Evolutionary conservation across 2,113 vertebrate genomes (phyloP), one percentile per base, ranked within the genome.

Genomic region (Athene noctua): DNA sequence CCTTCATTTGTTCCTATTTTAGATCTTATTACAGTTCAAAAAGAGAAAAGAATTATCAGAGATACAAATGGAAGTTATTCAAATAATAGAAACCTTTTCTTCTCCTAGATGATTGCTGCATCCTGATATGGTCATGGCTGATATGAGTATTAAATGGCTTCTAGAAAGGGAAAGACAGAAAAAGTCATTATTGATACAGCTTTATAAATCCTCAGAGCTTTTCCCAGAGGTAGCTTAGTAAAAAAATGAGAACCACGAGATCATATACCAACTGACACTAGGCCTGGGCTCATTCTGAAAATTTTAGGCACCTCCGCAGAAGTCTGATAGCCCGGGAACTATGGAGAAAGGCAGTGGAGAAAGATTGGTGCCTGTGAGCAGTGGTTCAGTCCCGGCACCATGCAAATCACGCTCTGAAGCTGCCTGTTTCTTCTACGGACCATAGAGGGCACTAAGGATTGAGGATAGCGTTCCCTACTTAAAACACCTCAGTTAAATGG

Each of bases 311-410:
- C 79, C 6, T 36, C n/a, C 30, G 66, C 15, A 10, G 13, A 66
- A 49, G 6, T 21, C 23, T 85, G 15, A 34, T 77, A 11, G 7
- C 25, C 7, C 1, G 2, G 27, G 7, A 51, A 9, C 27, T 7
- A 5, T 7, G 52, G 6, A 49, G 55, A 66, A 62, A 54, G 51
- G 38, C 15, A 13, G 1, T 15, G 29, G 70, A 36, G 32, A 51
- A 66, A 36, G 34, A 11, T 0, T 6, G 19, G 32, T 73, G 7
- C 13, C 40, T 65, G 44, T 25, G 26, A 36, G 18, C 44, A 16
- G 52, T 5, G 15, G 6, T 44, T 62, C 23, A 15, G 38, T 27
- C 15, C 18, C 2, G 3, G 12, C 47, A 3, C 0, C 3, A 0
- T n/a, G 17, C 8, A 7, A 25, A 9, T 55, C 8, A 3, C 32